Evolutionary conservation across 2,113 vertebrate genomes (phyloP), one percentile per base, ranked within the genome.

Genomic region (Corythornis madagascariensis): DNA sequence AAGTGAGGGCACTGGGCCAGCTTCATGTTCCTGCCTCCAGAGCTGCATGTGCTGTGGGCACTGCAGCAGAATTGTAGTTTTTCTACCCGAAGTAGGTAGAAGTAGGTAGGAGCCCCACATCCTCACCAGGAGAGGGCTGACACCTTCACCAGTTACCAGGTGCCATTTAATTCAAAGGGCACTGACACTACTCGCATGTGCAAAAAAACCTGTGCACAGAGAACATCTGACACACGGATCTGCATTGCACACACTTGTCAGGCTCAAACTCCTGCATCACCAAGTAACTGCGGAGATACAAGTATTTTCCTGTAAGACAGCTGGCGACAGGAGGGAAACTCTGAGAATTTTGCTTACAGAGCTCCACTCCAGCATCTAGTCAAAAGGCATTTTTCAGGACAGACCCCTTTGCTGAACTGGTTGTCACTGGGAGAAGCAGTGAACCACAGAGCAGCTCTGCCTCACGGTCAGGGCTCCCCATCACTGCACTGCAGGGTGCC

Each of bases 181-280:
- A 29, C 4, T 0, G 5, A 9, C 29, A 20, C n/a, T 4, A n/a
- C 0, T 4, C 2, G 0, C 33, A 6, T 0, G 12, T 5, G 11
- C 45, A 13, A 60, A 31, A 17, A 47, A 48, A 4, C 40, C 74
- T 2, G 3, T 16, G 6, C 10, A 2, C 5, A 21, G 16, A 57
- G 57, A 80, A 18, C 8, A 29, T 17, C 64, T 4, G 28, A 10
- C 10, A 7, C 4, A 2, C 14, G 28, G 33, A 7, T 65, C 48
- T 56, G 73, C 43, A 8, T 29, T 21, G 45, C 71, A 11, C 0
- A 1, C 16, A 0, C 22, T 8, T 8, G 14, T 4, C 24, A 7
- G 24, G 28, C 59, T 79, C 43, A 2, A 24, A 31, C 10, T 69
- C 52, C 76, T 14, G 1, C 35, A 35, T 13, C 80, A 67, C 13